These are phyloP conservation scores for Mormyrus lacerda DNA, from an alignment of 2,113 vertebrate species.

Conservation along the genomic window DNA sequence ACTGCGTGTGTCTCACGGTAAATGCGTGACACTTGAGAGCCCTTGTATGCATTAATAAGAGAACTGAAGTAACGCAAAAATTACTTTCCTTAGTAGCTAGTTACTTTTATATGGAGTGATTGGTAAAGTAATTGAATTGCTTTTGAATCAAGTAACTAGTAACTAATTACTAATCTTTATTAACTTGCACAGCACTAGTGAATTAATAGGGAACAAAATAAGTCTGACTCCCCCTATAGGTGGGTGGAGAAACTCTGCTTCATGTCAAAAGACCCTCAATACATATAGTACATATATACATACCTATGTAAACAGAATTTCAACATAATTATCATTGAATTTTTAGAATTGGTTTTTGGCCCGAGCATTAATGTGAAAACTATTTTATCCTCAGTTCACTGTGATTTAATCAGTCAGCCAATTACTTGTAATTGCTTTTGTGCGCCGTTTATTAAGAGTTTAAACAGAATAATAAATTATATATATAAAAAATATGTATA, in stretches of 20 bases:
- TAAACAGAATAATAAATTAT: neutral
- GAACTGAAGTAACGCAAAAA: neutral
- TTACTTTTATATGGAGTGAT: neutral
- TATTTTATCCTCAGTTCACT: neutral
- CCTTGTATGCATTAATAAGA: neutral
- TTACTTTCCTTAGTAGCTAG: neutral
- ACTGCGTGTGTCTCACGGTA: too few species aligned
- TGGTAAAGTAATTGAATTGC: neutral
- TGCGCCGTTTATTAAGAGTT: neutral
- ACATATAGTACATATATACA: neutral
- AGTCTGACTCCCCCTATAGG: neutral
- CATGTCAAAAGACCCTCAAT: neutral
- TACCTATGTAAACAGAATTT: neutral
- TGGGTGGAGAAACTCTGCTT: neutral
- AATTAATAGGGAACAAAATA: neutral
- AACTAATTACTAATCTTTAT: neutral
- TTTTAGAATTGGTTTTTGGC: neutral
- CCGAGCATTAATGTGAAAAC: neutral
- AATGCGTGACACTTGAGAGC: too few species aligned
- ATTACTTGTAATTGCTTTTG: conserved; percentile 5
- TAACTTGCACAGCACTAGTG: neutral
- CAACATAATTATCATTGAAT: neutral
- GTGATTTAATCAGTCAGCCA: conserved; percentile 7
- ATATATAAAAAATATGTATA: neutral
- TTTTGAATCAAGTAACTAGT: neutral